A percentile compares a stretch with the other conserved stretches of the same genome.
Evolutionary conservation across 2,888 invertebrate genomes (phyloP).

Genomic region (Orthonevra nobilis): DNA sequence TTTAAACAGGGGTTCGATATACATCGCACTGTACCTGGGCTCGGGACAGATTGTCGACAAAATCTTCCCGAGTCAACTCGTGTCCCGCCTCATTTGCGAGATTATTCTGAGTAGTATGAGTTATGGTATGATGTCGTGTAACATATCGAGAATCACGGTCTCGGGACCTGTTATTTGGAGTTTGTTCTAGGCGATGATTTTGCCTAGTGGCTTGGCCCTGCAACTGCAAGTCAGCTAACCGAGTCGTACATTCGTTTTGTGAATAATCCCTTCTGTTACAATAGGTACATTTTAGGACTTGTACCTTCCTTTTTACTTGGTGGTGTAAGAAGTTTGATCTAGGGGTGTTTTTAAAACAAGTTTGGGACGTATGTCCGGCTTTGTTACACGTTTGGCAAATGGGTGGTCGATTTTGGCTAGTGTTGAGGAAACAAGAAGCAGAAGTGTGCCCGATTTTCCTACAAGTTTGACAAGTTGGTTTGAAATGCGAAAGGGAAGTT

Average conservation of each 20-base stretch:
- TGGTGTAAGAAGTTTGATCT: neutral
- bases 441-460: neutral
- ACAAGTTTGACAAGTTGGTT: no score
- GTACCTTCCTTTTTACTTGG: neutral
- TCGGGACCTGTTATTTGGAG: neutral
- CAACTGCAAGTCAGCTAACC: neutral
- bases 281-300: neutral
- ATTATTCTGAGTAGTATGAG: neutral
- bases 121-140: neutral
- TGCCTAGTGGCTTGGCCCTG: neutral
- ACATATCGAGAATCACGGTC: neutral
- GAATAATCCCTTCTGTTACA: no score
- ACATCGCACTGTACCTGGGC: neutral
- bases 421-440: neutral
- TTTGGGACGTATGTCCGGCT: neutral
- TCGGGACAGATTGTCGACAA: conserved; percentile 2
- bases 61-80: neutral
- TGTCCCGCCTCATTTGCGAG: no score
- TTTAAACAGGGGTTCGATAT: neutral
- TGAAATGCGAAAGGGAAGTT: neutral
- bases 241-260: neutral
- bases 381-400: neutral
- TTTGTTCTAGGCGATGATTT: neutral
- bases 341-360: neutral
- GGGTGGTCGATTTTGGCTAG: neutral